These are phyloP conservation scores for Drosophila limbata DNA, from an alignment of 2,888 invertebrate species.

Conservation along the genomic window DNA sequence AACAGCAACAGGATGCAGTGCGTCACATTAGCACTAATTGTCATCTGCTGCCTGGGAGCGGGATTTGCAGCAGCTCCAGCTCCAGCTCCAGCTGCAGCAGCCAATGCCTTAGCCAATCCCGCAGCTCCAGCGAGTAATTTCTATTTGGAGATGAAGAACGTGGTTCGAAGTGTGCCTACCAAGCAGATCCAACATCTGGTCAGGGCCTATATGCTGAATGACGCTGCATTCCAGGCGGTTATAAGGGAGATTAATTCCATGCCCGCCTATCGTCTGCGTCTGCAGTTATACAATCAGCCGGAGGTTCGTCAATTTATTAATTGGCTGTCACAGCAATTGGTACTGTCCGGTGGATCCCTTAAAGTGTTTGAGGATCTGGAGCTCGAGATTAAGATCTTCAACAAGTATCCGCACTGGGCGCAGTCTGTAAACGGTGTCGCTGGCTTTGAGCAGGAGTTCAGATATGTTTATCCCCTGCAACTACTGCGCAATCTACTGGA, in stretches of 20 bases:
- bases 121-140: slow-evolving; percentile 45
- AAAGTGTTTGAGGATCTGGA: slow-evolving; percentile 73
- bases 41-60: slow-evolving; percentile 42
- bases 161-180: slow-evolving; percentile 65
- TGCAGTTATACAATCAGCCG: slow-evolving; percentile 75
- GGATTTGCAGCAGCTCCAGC: slow-evolving; percentile 16
- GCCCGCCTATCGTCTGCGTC: slow-evolving; percentile 55
- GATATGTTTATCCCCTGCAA: slow-evolving; percentile 63
- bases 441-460: slow-evolving; percentile 77
- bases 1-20: slow-evolving; percentile 48
- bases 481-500: slow-evolving; percentile 69
- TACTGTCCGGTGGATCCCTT: slow-evolving; percentile 60
- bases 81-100: slow-evolving; percentile 8
- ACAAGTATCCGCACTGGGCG: slow-evolving; percentile 68
- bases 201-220: slow-evolving; percentile 76
- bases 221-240: slow-evolving; percentile 79
- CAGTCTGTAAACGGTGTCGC: slow-evolving; percentile 71
- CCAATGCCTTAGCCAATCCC: background rate
- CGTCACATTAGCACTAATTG: slow-evolving; percentile 31
- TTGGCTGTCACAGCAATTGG: slow-evolving; percentile 75
- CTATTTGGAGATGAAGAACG: slow-evolving; percentile 55
- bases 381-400: slow-evolving; percentile 73
- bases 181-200: slow-evolving; percentile 64
- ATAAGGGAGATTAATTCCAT: slow-evolving; percentile 75
- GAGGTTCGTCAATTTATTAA: slow-evolving; percentile 71